phyloP scores from a whole-genome alignment of 1,140 invertebrate genomes.

The Scaptomyza hsui region DNA sequence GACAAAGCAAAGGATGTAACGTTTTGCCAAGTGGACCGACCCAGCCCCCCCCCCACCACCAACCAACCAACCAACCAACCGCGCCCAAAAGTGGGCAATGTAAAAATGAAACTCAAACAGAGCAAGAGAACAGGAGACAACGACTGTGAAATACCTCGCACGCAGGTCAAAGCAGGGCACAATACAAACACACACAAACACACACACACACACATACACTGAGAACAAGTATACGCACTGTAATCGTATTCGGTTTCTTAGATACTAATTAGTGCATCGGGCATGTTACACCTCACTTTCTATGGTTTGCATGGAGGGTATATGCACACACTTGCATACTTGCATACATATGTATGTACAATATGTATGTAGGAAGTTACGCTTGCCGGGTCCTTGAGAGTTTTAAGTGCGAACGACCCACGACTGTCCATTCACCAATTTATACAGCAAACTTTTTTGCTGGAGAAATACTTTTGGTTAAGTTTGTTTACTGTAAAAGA shows the following conservation, averaged over 20 bases:
- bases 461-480: conserved; percentile 54
- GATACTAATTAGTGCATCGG: too few relatives aligned
- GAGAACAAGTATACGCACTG: too few relatives aligned
- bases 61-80: conserved; percentile 24
- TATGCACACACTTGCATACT: too few relatives aligned
- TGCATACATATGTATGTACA: conserved; percentile 10
- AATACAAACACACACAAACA: too few relatives aligned
- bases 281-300: neutral
- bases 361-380: too few relatives aligned
- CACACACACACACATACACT: too few relatives aligned
- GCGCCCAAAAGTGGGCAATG: conserved; percentile 51
- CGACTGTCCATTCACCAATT: conserved; percentile 59
- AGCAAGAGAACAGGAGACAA: neutral
- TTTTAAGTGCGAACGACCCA: conserved; percentile 53
- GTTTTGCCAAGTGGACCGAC: conserved; percentile 79
- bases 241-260: too few relatives aligned
- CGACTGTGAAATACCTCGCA: conserved; percentile 2
- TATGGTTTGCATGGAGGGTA: neutral
- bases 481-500: conserved; percentile 45
- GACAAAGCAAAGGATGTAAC: conserved; percentile 79
- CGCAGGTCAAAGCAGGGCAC: neutral
- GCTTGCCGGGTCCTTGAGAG: conserved; percentile 21
- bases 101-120: conserved; percentile 49
- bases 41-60: too few relatives aligned
- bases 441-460: conserved; percentile 45